phyloP scores from a whole-genome alignment of 2,888 invertebrate genomes.

The Tridacna gigas region DNA sequence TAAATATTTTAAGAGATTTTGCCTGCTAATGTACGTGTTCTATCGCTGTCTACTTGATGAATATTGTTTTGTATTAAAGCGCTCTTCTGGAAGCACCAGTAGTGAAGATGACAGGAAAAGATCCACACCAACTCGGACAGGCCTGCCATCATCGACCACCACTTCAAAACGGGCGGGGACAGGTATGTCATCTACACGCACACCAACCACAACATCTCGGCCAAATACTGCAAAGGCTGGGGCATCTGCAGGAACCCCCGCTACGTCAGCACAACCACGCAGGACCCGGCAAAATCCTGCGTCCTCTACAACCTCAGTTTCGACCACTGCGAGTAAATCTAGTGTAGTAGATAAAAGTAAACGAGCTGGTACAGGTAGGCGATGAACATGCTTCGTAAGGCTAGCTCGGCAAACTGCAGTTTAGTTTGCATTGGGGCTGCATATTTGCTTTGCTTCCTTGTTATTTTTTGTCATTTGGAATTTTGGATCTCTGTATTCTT shows the following conservation, averaged over 20 bases:
- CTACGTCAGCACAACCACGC: conserved; percentile 14
- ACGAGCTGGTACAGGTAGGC: conserved; percentile 62
- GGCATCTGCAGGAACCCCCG: conserved; percentile 25
- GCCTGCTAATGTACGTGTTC: no score
- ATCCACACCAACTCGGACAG: conserved; percentile 55
- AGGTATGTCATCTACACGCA: conserved; percentile 56
- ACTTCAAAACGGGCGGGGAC: conserved; percentile 58
- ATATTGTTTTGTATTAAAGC: conserved; percentile 38
- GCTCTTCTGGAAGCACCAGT: conserved; percentile 65
- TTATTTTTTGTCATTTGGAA: conserved; percentile 12
- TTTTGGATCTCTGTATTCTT: conserved; percentile 22
- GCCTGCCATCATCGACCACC: conserved; percentile 30
- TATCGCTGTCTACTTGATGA: background rate
- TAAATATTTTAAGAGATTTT: no score
- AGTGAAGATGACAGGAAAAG: conserved; percentile 65
- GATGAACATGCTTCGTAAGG: background rate
- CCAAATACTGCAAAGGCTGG: conserved; percentile 31
- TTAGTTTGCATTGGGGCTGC: conserved; percentile 44
- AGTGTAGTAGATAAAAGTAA: conserved; percentile 62
- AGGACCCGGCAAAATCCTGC: conserved; percentile 46
- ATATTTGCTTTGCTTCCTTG: conserved; percentile 35
- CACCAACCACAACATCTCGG: conserved; percentile 34
- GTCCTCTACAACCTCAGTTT: conserved; percentile 55
- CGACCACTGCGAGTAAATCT: conserved; percentile 61
- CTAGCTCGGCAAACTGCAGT: conserved; percentile 34